These are phyloP conservation scores for Drosophila busckii DNA, from an alignment of 1,140 invertebrate genomes.

Conservation along the genomic window DNA sequence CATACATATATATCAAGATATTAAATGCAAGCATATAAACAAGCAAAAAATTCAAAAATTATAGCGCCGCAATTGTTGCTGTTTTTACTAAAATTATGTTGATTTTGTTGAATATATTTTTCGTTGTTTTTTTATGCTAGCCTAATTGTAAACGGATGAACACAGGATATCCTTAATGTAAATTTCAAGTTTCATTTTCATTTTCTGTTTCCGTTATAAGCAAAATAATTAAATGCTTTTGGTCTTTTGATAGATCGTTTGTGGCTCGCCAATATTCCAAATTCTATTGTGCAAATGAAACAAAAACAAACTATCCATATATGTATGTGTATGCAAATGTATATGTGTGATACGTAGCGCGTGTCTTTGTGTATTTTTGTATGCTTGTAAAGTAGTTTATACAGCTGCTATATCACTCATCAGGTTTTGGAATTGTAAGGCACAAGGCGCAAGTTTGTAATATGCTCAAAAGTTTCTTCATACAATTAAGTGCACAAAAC, in stretches of 20 bases:
- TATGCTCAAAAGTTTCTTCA: too few species aligned
- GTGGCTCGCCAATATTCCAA: too few species aligned
- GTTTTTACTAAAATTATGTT: background rate
- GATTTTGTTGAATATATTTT: conserved; percentile 17
- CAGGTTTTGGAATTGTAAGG: conserved; percentile 16
- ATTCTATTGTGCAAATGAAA: too few species aligned
- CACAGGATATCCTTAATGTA: conserved; percentile 70
- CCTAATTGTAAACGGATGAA: conserved; percentile 50
- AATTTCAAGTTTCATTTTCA: too few species aligned
- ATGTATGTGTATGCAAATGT: background rate
- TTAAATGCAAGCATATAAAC: conserved; percentile 36
- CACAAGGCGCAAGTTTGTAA: background rate
- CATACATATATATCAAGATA: too few species aligned
- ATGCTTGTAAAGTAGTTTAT: conserved; percentile 59
- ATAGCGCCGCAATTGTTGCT: too few species aligned
- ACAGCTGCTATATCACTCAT: conserved; percentile 55
- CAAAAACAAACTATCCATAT: conserved; percentile 6
- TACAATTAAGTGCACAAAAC: too few species aligned
- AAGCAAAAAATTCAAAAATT: conserved; percentile 22
- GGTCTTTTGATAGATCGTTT: conserved; percentile 27
- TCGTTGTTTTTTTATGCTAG: conserved; percentile 67
- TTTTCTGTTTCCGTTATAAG: conserved; percentile 17
- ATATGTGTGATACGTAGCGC: background rate
- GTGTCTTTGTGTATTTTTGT: conserved; percentile 15
- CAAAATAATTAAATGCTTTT: background rate